Evolutionary conservation across 2,888 invertebrate genomes (phyloP).

Genomic region (Drosophila rellima): DNA sequence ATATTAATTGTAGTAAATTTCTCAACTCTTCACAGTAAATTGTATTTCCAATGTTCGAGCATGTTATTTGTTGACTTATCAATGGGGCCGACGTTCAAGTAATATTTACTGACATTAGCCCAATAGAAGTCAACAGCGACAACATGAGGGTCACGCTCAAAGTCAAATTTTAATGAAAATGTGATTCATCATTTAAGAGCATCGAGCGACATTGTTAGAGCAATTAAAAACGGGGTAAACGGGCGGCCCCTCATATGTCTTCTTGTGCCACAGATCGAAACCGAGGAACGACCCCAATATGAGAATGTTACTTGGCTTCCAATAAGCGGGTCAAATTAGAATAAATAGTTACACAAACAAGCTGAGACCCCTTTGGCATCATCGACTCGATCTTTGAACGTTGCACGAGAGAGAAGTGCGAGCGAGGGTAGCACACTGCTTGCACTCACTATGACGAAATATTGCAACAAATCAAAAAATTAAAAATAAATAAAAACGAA

Average conservation of each 20-base stretch:
- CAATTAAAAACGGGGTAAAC: conserved; percentile 77
- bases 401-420: conserved; percentile 24
- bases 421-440: conserved; percentile 15
- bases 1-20: background rate
- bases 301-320: conserved; percentile 55
- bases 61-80: conserved; percentile 1
- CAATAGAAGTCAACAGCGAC: conserved; percentile 58
- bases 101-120: conserved; percentile 46
- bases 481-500: conserved; percentile 85
- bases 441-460: conserved; percentile 26
- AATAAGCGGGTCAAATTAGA: conserved; percentile 85
- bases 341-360: conserved; percentile 83
- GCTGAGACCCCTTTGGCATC: conserved; percentile 71
- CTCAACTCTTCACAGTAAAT: conserved; percentile 1
- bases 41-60: background rate
- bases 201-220: conserved; percentile 65
- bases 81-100: conserved; percentile 16
- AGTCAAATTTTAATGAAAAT: conserved; percentile 82
- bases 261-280: conserved; percentile 28
- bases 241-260: conserved; percentile 47
- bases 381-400: conserved; percentile 40
- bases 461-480: conserved; percentile 84
- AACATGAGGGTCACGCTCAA: conserved; percentile 82
- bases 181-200: conserved; percentile 84
- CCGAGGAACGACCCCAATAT: conserved; percentile 48